A percentile compares a stretch with the other conserved stretches of the same genome.
Evolutionary conservation across 2,113 vertebrate genomes (phyloP).

Genomic region (Siphamia tubifer): DNA sequence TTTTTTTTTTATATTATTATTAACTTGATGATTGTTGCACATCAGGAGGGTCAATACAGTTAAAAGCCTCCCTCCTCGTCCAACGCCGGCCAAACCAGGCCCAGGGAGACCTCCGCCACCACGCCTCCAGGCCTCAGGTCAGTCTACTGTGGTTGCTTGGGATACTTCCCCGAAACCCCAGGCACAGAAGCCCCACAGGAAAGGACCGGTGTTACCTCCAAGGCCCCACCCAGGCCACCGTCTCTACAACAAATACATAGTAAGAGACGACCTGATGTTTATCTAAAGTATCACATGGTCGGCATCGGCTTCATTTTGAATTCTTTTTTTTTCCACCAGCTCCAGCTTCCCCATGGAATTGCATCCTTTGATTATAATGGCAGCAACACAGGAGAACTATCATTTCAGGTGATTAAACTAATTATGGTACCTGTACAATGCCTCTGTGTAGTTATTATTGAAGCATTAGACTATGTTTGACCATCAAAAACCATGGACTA

Average conservation of each 20-base stretch:
- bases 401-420: slow-evolving; percentile 84
- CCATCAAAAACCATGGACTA: too few species aligned
- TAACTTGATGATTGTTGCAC: background rate
- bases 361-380: slow-evolving; percentile 80
- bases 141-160: slow-evolving; percentile 45
- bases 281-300: background rate
- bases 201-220: slow-evolving; percentile 87
- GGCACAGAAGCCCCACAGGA: slow-evolving; percentile 76
- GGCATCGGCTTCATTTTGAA: background rate
- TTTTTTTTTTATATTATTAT: background rate
- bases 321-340: slow-evolving; percentile 69
- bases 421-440: background rate
- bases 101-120: slow-evolving; percentile 89
- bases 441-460: too few species aligned
- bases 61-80: slow-evolving; percentile 81
- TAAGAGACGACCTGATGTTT: slow-evolving; percentile 63
- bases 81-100: slow-evolving; percentile 80
- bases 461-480: too few species aligned
- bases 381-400: slow-evolving; percentile 75
- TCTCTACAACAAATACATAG: slow-evolving; percentile 94
- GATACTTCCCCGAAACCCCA: slow-evolving; percentile 35
- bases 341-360: slow-evolving; percentile 84
- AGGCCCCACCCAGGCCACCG: slow-evolving; percentile 92
- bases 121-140: slow-evolving; percentile 51
- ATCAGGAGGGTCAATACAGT: slow-evolving; percentile 74